These are phyloP conservation scores for Cnemophilus loriae DNA, from an alignment of 2,113 vertebrate species.

Conservation along the genomic window DNA sequence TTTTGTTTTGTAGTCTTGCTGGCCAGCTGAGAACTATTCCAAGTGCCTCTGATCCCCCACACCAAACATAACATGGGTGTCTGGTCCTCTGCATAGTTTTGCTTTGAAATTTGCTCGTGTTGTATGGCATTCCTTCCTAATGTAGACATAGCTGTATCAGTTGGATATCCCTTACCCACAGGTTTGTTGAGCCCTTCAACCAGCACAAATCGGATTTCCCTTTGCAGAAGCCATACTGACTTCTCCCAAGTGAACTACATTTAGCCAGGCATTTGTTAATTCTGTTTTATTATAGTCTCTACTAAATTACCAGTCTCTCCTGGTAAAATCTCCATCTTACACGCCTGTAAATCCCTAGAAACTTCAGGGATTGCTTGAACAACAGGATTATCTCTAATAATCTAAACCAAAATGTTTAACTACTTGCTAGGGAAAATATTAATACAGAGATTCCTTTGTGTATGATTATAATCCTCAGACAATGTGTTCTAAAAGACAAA, in stretches of 20 bases:
- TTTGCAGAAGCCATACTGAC: neutral
- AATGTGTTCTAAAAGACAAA: neutral
- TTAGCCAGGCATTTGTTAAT: neutral
- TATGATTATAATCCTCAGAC: neutral
- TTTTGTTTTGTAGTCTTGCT: neutral
- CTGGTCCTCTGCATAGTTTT: neutral
- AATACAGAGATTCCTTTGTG: neutral
- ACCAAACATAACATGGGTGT: neutral
- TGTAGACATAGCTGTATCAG: neutral
- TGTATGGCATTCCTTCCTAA: neutral
- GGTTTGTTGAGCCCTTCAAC: neutral
- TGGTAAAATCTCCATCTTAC: neutral
- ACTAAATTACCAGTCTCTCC: neutral
- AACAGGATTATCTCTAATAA: conserved; percentile 1
- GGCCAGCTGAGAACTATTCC: neutral
- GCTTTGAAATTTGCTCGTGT: neutral
- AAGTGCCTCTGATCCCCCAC: neutral
- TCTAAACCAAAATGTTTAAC: neutral
- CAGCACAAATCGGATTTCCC: neutral
- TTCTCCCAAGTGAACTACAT: neutral
- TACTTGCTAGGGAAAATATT: neutral
- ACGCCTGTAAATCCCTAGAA: neutral
- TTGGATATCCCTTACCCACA: neutral
- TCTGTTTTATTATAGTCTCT: neutral
- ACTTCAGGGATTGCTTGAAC: neutral